Evolutionary conservation across 2,113 vertebrate species (phyloP), one percentile per base, ranked within the genome.

Genomic region (Mionectes macconnelli): DNA sequence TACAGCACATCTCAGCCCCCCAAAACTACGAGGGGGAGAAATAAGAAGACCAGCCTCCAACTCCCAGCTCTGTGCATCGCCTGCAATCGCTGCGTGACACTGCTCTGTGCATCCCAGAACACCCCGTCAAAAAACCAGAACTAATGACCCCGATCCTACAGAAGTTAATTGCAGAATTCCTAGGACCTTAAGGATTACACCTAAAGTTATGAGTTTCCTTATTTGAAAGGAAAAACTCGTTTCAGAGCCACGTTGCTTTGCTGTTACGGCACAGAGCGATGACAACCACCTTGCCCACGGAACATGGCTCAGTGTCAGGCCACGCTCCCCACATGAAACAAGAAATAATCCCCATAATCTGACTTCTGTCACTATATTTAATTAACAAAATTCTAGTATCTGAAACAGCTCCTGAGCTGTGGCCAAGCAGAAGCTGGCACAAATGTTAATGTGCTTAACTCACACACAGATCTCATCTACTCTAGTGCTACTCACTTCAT

Each of bases 261-360:
- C 1, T 69, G 82, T 12, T 39, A 19, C 24, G 60, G 2, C 0
- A 1, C 0, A 47, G 44, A 45, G 30, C 0, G 4, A 18, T 40
- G 53, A 44, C 55, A n/a, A 57, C 12, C 33, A 4, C 68, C 80
- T 3, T 7, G 67, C 22, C 57, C 86, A 22, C 44, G 56, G 49
- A 56, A 28, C 2, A 4, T n/a, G 63, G 52, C 49, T 1, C 37
- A 25, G 9, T 11, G 30, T 14, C 67, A 88, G 55, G 11, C 42
- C n/a, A 47, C 72, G 19, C 4, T 13, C 59, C 57, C 15, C 27
- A 8, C 0, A 4, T 8, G 28, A 57, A 62, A 90, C 30, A 37
- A 88, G 47, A 74, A 90, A 78, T 63, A 39, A 90, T 49, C 69
- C 67, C 95, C 59, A 30, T 25, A 39, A 86, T 64, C 56, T 87